Base-by-base conservation (phyloP, 2,113 vertebrate genomes). In the Sinocyclocheilus maitianheensis region DNA sequence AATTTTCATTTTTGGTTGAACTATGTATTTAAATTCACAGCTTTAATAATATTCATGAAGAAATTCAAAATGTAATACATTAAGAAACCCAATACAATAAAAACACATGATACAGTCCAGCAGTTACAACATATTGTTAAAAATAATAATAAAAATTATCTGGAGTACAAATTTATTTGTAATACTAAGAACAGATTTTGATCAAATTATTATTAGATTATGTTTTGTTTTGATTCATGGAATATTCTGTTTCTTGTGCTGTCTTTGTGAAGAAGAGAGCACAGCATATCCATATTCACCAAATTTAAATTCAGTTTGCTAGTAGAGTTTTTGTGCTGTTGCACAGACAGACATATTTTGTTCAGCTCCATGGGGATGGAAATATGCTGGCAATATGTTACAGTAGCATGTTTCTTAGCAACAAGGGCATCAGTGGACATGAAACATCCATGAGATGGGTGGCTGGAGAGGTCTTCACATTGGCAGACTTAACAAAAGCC, bases 351-450 rank as follows among this genome's bases (percentile, higher is more conserved):
- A n/a, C 58, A 60, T 60, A 2, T n/a, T 9, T n/a, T 60, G 18
- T 2, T 58, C 55, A 2, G 0, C 55, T 58, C 55, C 6, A 8
- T 20, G 55, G 9, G 62, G 62, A 24, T 65, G 9, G 11, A 65
- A 65, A 13, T 65, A 3, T n/a, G 62, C 24, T 65, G 62, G 22
- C 10, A 63, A n/a, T n/a, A 24, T 65, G 62, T 65, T 65, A 65
- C n/a, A 26, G 10, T 65, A 26, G 62, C n/a, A 65, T 65, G 62
- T 65, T 65, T 65, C 62, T 65, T 65, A 65, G 62, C 62, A 65
- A 26, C 62, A 63, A n/a, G 62, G 62, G n/a, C 62, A 63, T 24
- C 62, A 63, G 62, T 24, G 62, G n/a, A 63, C 62, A 63, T 24
- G 62, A 63, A 1, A 24, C n/a, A 63, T 63, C 53, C 18, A 60